Evolutionary conservation across 30 jellyfish, hydroid and myxozoan species (phyloP).

Genomic region (Sanderia malayensis): DNA sequence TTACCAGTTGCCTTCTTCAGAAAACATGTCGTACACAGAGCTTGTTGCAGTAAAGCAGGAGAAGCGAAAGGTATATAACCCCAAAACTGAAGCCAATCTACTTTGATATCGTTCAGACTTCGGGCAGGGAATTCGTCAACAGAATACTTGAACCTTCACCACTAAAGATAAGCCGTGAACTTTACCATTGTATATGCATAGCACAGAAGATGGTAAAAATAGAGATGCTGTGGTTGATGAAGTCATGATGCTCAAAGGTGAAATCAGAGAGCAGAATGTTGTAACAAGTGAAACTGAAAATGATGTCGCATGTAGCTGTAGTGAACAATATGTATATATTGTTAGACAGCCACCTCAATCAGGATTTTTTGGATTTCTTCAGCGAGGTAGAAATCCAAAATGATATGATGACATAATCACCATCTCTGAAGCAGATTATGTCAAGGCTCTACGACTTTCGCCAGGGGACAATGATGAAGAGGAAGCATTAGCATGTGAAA

Average conservation of each 20-base stretch:
- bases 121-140: slow-evolving; percentile 31
- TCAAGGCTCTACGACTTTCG: too few species aligned
- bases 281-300: too few species aligned
- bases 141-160: neutral
- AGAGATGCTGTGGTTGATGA: slow-evolving; percentile 10
- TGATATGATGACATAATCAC: too few species aligned
- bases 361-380: too few species aligned
- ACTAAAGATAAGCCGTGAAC: slow-evolving; percentile 20
- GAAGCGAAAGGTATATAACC: neutral
- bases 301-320: too few species aligned
- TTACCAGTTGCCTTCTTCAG: slow-evolving; percentile 27
- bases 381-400: too few species aligned
- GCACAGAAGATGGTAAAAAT: slow-evolving; percentile 12
- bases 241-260: neutral
- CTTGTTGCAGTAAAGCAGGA: slow-evolving; percentile 21
- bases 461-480: too few species aligned
- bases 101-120: slow-evolving; percentile 9
- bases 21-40: slow-evolving; percentile 17
- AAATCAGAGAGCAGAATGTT: too few species aligned
- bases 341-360: too few species aligned
- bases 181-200: slow-evolving; percentile 8
- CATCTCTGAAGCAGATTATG: too few species aligned
- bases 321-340: too few species aligned
- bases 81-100: neutral
- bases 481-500: too few species aligned